Evolutionary conservation across 2,888 invertebrate genomes (phyloP).

Genomic region (Fragum fragum): DNA sequence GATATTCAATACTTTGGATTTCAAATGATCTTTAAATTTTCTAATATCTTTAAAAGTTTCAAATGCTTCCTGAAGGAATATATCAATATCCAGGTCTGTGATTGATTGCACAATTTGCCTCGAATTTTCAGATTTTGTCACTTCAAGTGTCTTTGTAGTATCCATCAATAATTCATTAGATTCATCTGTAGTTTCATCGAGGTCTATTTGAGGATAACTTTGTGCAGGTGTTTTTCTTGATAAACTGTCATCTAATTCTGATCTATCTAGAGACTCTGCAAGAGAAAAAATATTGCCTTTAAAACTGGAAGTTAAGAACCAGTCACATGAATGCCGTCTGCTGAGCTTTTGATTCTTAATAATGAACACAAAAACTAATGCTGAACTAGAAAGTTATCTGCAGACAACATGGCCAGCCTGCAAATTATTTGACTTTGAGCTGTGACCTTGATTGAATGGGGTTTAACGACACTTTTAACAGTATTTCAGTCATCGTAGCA

Average conservation of each 20-base stretch:
- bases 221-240: background rate
- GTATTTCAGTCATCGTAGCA: too few species aligned
- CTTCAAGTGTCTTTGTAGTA: background rate
- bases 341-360: too few species aligned
- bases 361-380: too few species aligned
- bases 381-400: too few species aligned
- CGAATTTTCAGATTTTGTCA: background rate
- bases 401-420: too few species aligned
- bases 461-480: too few species aligned
- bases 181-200: background rate
- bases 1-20: slow-evolving; percentile 13
- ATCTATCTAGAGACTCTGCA: background rate
- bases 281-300: background rate
- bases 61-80: slow-evolving; percentile 8
- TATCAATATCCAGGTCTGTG: background rate
- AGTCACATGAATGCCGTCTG: too few species aligned
- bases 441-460: too few species aligned
- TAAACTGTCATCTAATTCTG: background rate
- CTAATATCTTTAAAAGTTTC: slow-evolving; percentile 25
- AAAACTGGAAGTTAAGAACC: too few species aligned
- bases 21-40: slow-evolving; percentile 8
- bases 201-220: too few species aligned
- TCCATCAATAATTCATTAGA: background rate
- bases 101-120: background rate
- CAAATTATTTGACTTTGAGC: too few species aligned